phyloP scores from a whole-genome alignment of 2,888 invertebrate genomes.

The Diplolepis rosae region DNA sequence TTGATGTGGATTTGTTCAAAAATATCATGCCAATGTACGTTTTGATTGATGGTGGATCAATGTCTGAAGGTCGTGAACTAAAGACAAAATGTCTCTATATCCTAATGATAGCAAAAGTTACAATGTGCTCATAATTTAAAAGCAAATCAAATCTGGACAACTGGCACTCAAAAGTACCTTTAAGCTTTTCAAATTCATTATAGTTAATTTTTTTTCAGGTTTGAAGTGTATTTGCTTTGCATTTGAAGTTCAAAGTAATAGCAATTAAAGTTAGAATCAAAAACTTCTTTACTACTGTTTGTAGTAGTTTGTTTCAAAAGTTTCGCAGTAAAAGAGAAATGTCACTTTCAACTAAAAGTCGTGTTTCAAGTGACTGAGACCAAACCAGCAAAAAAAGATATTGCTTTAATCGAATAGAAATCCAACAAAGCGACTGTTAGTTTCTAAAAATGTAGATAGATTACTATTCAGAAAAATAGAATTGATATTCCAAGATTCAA shows the following conservation, averaged over 20 bases:
- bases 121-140: neutral
- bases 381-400: neutral
- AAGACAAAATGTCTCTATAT: neutral
- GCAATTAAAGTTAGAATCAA: too few relatives aligned
- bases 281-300: neutral
- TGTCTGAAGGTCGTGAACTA: conserved; percentile 17
- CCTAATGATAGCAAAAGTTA: neutral
- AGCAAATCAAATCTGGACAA: neutral
- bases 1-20: conserved; percentile 50
- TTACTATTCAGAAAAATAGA: neutral
- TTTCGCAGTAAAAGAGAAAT: neutral
- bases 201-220: neutral
- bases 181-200: neutral
- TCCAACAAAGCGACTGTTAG: neutral
- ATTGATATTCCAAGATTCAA: neutral
- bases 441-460: neutral
- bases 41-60: conserved; percentile 35
- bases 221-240: neutral
- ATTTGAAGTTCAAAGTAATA: neutral
- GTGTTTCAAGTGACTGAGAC: neutral
- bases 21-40: conserved; percentile 38
- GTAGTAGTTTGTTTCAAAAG: neutral
- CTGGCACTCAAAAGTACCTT: neutral
- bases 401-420: neutral
- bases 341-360: neutral